Percentiles rank a stretch among this genome's conserved stretches.
Evolutionary conservation across 2,888 invertebrate genomes (phyloP).

Genomic region (Scaptomyza parva): DNA sequence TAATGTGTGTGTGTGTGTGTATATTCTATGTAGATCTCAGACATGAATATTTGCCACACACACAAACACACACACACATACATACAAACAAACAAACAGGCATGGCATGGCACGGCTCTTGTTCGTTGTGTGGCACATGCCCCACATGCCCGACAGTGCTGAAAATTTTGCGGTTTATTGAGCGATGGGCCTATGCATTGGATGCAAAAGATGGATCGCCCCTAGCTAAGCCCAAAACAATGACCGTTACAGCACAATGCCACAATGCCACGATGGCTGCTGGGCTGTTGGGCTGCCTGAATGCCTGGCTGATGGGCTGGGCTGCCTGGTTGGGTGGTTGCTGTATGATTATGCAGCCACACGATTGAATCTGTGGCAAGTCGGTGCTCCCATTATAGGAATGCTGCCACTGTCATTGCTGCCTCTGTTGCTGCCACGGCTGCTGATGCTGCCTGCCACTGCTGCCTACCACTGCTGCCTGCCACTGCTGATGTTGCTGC

Average conservation of each 20-base stretch:
- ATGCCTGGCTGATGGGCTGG: no score
- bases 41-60: conserved; percentile 23
- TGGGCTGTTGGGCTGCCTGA: no score
- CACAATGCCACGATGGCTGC: no score
- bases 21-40: conserved; percentile 3
- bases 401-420: no score
- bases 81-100: conserved; percentile 4
- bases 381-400: conserved; percentile 23
- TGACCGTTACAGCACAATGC: conserved; percentile 53
- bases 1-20: neutral
- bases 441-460: conserved; percentile 10
- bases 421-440: neutral
- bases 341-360: conserved; percentile 58
- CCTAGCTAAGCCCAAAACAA: conserved; percentile 44
- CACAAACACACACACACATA: conserved; percentile 25
- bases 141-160: conserved; percentile 21
- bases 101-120: no score
- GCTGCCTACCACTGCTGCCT: conserved; percentile 2
- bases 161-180: conserved; percentile 53
- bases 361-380: conserved; percentile 56
- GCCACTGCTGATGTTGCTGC: neutral
- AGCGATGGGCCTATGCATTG: conserved; percentile 56
- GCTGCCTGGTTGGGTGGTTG: conserved; percentile 31
- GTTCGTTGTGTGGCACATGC: neutral
- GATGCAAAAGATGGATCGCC: conserved; percentile 44